Base-by-base conservation (phyloP, 2,888 invertebrate genomes). In the Spisula subtruncata region DNA sequence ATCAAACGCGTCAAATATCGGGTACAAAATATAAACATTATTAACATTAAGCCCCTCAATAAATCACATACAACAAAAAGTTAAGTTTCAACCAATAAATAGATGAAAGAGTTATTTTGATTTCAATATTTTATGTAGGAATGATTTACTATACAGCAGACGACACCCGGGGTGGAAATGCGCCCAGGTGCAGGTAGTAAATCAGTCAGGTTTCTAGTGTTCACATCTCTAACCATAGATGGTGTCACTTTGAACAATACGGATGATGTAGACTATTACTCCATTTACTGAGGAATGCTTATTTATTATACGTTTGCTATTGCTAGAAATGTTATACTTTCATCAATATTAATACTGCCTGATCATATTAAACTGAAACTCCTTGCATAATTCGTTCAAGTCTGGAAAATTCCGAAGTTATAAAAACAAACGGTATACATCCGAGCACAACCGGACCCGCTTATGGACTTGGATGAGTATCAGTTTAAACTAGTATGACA, bases 131-230 rank as follows among this genome's bases (percentile, higher is more conserved):
- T 32, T 75, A 75, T 75, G 35, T 32, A 75, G 32, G 12, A 18
- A 35, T 35, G 75, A 75, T 75, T 75, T 75, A 75, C 32, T 75
- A 5, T 35, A 1, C 16, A 35, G 32, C 75, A 75, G 35, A 35
- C 35, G 75, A 75, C 35, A 75, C 75, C 18, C 18, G 29, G 75
- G 75, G 32, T 35, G 18, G 35, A 18, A 18, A 75, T 35, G 32
- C 75, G 75, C 75, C n/a, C 75, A 75, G 75, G 75, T 75, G 75
- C 35, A 32, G 29, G 18, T 32, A 35, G 35, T 75, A 75, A 75
- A 75, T 75, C 35, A 75, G 32, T 18, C 1, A 32, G 5, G 16
- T 75, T 75, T 75, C 32, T 75, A 75, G 35, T 32, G n/a, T 25
- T 75, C n/a, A 32, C 75, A 75, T 32, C 29, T 75, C 16, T 35